Conservation (phyloP, 2,113 vertebrate species). For the Percina caprodes region DNA sequence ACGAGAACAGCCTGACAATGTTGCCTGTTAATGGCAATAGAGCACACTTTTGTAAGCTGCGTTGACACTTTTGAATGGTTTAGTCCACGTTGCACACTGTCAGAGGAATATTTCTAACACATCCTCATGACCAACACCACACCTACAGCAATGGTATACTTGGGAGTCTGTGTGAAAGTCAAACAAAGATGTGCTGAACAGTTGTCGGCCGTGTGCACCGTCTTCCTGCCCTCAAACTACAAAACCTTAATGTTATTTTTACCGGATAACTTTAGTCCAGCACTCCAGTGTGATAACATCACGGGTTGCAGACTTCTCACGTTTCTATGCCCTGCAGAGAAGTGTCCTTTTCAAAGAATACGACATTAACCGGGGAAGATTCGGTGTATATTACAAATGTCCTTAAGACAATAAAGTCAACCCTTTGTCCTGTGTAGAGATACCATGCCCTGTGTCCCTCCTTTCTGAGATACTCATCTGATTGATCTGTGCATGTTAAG, state of each 20-base stretch:
- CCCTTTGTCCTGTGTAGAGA: constrained; percentile 35
- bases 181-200: constrained; percentile 4
- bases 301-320: constrained; percentile 46
- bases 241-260: constrained; percentile 46
- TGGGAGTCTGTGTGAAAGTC: not conserved
- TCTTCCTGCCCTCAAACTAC: constrained; percentile 13
- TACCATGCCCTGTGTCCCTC: not conserved
- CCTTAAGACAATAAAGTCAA: constrained; percentile 52
- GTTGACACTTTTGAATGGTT: not conserved
- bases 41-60: not conserved
- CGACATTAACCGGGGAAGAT: constrained; percentile 48
- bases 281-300: constrained; percentile 37
- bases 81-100: not conserved
- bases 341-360: constrained; percentile 55
- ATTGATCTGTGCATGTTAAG: constrained; percentile 7
- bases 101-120: not conserved
- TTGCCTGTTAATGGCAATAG: too few species aligned
- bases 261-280: constrained; percentile 33
- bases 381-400: constrained; percentile 62
- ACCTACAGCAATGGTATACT: not conserved
- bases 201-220: constrained; percentile 26
- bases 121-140: not conserved
- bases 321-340: constrained; percentile 55
- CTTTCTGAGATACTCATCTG: constrained; percentile 3
- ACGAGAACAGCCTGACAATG: too few species aligned